Evolutionary conservation across 2,888 invertebrate genomes (phyloP), one percentile per base, ranked within the genome.

Genomic region (Schrankia costaestrigalis): DNA sequence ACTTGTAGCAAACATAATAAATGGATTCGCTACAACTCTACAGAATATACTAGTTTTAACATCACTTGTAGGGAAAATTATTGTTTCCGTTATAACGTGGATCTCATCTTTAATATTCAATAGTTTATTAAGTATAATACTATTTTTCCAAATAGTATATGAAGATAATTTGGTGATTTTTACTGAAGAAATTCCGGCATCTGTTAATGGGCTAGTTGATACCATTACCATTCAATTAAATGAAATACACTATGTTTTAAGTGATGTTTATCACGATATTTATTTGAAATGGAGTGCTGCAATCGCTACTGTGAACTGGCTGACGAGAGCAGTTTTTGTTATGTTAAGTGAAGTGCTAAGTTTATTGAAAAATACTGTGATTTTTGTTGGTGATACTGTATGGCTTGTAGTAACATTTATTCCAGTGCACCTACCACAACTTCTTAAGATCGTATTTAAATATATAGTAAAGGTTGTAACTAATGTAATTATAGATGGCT

Each of bases 331-430:
- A 29, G 28, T 73, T 26, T 31, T 66, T 27, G 40, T 67, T 9
- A 52, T 78, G 19, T 25, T 74, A 23, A 47, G 50, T 60, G 78
- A 85, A 63, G 64, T 80, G 28, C 38, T 77, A 8, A 36, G 52
- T 17, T 41, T 80, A 26, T 35, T 79, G 8, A 77, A 73, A 56
- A 78, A 65, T 51, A 49, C 66, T 30, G 28, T 75, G 18, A 60
- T 85, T 57, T 70, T 81, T 48, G 30, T 77, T 11, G 86, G 86
- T 14, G 75, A 83, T 47, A 71, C 80, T 12, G 36, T 75, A 36
- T 87, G 86, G 86, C 57, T 86, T 22, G 52, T 83, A 31, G 31
- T 87, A 28, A 83, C 83, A 31, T 86, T 86, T 61, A 38, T 87
- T 26, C 86, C 86, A 31, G 43, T 86, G 22, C 79, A 86, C 31